phyloP scores from a whole-genome alignment of 2,113 vertebrate species.

The Fulmarus glacialis region DNA sequence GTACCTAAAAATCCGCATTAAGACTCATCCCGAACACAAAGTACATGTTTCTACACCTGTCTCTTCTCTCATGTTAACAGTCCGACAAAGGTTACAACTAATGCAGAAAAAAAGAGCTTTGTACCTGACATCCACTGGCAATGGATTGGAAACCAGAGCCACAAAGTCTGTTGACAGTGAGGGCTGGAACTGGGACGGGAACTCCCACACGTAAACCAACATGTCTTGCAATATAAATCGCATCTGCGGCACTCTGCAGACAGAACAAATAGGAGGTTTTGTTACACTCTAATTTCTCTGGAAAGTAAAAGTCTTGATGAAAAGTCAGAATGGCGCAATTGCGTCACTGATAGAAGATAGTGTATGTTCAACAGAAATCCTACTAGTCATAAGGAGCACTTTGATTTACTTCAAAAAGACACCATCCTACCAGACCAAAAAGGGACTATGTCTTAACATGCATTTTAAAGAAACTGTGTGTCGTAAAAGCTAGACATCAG shows the following conservation, averaged over 20 bases:
- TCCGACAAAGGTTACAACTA: background rate
- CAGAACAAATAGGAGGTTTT: background rate
- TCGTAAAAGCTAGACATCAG: background rate
- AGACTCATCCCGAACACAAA: background rate
- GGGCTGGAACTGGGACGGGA: conserved; percentile 83
- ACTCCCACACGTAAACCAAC: conserved; percentile 89
- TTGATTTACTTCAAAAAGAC: background rate
- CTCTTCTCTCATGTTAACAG: background rate
- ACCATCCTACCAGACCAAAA: background rate
- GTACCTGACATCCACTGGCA: conserved; percentile 90
- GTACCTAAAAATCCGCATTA: background rate
- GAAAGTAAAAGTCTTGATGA: background rate
- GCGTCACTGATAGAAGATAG: rapidly evolving
- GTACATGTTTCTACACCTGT: rapidly evolving
- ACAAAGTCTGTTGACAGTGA: conserved; percentile 93
- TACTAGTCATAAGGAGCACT: background rate
- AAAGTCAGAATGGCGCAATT: background rate
- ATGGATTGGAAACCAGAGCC: conserved; percentile 97
- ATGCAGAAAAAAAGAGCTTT: background rate
- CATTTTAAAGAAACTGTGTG: background rate
- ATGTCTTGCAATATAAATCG: conserved; percentile 87
- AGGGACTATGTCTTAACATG: rapidly evolving
- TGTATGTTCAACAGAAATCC: background rate
- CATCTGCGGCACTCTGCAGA: conserved; percentile 85
- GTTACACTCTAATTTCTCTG: background rate